Base-by-base conservation (phyloP, 2,888 invertebrate species). In the Sphecodes monilicornis region DNA sequence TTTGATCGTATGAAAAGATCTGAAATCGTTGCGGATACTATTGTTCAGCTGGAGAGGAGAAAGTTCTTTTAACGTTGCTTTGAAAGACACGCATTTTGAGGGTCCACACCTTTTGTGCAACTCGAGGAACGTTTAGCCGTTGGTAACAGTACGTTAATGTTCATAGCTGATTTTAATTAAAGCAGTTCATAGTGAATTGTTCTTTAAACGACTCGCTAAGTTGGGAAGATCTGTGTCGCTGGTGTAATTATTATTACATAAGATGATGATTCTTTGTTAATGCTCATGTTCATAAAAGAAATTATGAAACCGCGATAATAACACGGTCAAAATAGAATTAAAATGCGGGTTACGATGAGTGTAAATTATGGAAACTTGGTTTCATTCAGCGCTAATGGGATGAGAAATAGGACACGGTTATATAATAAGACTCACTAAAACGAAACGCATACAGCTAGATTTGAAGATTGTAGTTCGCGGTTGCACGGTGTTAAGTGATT, bases 371-470 rank as follows among this genome's bases (percentile, higher is more conserved):
- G 43, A 36, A 43, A 39, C 13, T 26, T 36, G 22, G 22, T 16
- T 39, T 26, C n/a, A 1, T 41, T 29, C n/a, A 18, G 41, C 16
- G 57, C 26, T 26, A n/a, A 80, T 71, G 46, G 54, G 76, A 57
- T 72, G 4, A 66, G 71, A 46, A 75, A 60, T 5, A 54, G 54
- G n/a, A 54, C n/a, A n/a, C 11, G n/a, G 16, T 72, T 76, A n/a
- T 66, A 16, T 66, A 57, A 82, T 11, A 43, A 22, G 22, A n/a
- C 26, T 36, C 11, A 11, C 11, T 10, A 16, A 78, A n/a, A 18
- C 46, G 50, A 46, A 29, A 39, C 26, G 41, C 18, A 50, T 18
- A 11, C n/a, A 39, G 18, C 18, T 22, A 5, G 16, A 43, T n/a
- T 70, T 57, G 0, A 26, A 16, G 41, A 69, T 16, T 16, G 6